Percentiles rank a stretch among this genome's conserved stretches.
Conservation (phyloP, 2,797 vertebrate genomes). For the Mus caroli region DNA sequence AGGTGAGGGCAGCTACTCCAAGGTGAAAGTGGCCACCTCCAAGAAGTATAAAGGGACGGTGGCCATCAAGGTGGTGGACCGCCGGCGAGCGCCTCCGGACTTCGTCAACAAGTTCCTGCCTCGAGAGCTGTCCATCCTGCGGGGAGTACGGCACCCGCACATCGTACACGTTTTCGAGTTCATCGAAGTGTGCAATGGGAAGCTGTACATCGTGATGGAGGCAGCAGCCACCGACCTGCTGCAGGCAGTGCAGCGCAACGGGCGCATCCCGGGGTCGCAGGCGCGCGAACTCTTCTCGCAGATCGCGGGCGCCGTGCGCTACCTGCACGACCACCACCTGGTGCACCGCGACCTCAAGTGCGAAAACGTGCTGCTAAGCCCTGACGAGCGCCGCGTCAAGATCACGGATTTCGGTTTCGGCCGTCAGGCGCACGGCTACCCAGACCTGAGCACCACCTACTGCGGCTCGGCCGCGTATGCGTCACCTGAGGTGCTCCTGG, state of each 20-base stretch:
- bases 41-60: constrained; percentile 88
- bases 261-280: constrained; percentile 83
- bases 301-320: constrained; percentile 88
- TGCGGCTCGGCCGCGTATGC: constrained; percentile 90
- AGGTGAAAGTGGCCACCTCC: constrained; percentile 90
- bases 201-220: constrained; percentile 92
- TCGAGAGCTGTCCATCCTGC: constrained; percentile 88
- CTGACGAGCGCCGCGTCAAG: constrained; percentile 87
- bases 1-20: constrained; percentile 91
- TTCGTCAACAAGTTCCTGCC: constrained; percentile 90
- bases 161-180: constrained; percentile 89
- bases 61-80: constrained; percentile 91
- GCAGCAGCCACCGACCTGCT: constrained; percentile 89
- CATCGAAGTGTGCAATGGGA: constrained; percentile 88
- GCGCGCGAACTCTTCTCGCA: constrained; percentile 89
- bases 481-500: constrained; percentile 89
- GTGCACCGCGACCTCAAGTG: constrained; percentile 92
- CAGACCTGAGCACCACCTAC: constrained; percentile 89
- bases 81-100: constrained; percentile 81
- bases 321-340: constrained; percentile 90
- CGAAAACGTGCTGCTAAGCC: constrained; percentile 90
- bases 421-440: constrained; percentile 85
- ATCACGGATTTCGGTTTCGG: constrained; percentile 91
- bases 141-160: constrained; percentile 88
- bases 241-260: constrained; percentile 86